Conservation (phyloP, 2,113 vertebrate species). For the Equus przewalskii region DNA sequence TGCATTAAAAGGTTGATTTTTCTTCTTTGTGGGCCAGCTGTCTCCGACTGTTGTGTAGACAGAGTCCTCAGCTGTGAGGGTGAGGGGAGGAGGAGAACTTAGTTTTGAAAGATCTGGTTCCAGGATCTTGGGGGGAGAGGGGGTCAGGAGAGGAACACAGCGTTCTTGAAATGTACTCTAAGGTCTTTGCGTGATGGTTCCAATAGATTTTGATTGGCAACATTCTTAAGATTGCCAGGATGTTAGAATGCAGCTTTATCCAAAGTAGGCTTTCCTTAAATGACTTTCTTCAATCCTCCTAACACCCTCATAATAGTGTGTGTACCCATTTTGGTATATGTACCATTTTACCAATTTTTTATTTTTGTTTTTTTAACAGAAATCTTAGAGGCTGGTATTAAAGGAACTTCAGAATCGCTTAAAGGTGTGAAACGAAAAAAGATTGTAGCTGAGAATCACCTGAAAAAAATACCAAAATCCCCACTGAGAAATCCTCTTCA, state of each 20-base stretch:
- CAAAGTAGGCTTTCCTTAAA: conserved; percentile 29
- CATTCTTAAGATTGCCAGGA: neutral
- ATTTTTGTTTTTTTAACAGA: conserved; percentile 86
- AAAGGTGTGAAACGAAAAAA: conserved; percentile 99
- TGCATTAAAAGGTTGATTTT: neutral
- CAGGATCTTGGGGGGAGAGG: neutral
- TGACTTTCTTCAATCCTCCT: neutral
- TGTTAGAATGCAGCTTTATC: conserved; percentile 40
- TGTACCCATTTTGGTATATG: neutral
- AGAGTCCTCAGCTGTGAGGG: neutral
- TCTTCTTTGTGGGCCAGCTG: neutral
- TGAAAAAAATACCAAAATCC: conserved; percentile 98
- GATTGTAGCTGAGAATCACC: conserved; percentile 95
- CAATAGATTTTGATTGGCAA: neutral
- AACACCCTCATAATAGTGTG: neutral
- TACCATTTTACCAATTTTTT: conserved; percentile 52
- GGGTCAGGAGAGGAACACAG: neutral
- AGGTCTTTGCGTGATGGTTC: neutral
- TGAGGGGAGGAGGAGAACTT: neutral
- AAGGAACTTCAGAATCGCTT: conserved; percentile 91
- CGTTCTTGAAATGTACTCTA: neutral
- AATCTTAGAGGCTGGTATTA: conserved; percentile 89
- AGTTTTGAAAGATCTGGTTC: neutral
- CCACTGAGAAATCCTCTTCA: conserved; percentile 95
- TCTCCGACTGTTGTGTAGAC: neutral